phyloP scores from a whole-genome alignment of 37 sponge, comb jelly and placozoan genomes.

The Ianthella basta region DNA sequence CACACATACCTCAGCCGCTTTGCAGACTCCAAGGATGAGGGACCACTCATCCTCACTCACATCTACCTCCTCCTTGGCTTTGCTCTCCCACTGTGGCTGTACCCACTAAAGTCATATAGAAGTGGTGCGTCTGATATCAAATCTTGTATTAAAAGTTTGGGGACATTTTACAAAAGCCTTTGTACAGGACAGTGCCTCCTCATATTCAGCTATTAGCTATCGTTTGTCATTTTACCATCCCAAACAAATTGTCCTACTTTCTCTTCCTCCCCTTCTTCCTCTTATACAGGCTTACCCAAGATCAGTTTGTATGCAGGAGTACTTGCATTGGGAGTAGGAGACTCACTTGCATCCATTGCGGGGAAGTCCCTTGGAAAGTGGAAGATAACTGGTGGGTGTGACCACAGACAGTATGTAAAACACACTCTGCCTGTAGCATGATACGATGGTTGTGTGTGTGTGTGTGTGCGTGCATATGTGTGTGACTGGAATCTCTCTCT shows the following conservation, averaged over 20 bases:
- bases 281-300: conserved; percentile 20
- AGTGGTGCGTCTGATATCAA: conserved; percentile 30
- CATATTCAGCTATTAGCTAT: too few species aligned
- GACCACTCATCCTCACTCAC: conserved; percentile 75
- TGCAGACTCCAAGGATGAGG: conserved; percentile 63
- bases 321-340: conserved; percentile 84
- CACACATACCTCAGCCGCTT: conserved; percentile 53
- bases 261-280: neutral
- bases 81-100: conserved; percentile 86
- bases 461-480: conserved; percentile 9
- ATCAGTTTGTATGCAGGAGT: conserved; percentile 86
- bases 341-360: conserved; percentile 75
- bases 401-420: neutral
- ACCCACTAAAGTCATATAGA: conserved; percentile 43
- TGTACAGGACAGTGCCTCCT: too few species aligned
- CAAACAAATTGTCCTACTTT: too few species aligned
- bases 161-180: neutral
- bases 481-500: neutral
- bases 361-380: conserved; percentile 67
- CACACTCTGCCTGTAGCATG: too few species aligned
- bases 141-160: neutral
- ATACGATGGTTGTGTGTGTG: conserved; percentile 22
- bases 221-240: too few species aligned
- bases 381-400: conserved; percentile 64
- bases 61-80: conserved; percentile 89